Evolutionary conservation across 2,888 invertebrate genomes (phyloP), one percentile per base, ranked within the genome.

Genomic region (Cerastis rubricosa): DNA sequence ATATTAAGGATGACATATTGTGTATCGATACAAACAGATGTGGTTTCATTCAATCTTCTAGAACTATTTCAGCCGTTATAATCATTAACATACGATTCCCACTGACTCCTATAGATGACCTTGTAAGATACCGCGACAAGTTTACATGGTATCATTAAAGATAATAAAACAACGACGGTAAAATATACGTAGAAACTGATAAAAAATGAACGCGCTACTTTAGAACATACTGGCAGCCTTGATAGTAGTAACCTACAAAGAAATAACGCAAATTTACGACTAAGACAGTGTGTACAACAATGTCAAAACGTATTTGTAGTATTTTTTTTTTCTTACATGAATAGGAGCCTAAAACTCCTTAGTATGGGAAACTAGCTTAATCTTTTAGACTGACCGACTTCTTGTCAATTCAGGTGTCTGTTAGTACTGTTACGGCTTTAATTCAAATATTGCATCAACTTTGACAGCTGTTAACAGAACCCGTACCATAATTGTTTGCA

Each of bases 111-210:
- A 22, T n/a, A 5, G 0, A n/a, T 19, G 57, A 70, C 69, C 69
- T 17, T 77, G 65, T 59, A 9, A 51, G n/a, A 57, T 57, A 81
- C 43, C 29, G 54, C 63, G 12, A 4, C n/a, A 1, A 22, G 69
- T 79, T 72, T 68, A 85, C 59, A 61, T 22, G 12, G 12, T 63
- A 66, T 71, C 65, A 72, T 76, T 45, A 68, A 0, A 51, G 77
- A 72, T 74, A 76, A 71, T 54, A 65, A 35, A 63, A 68, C 29
- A 25, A 49, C 8, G 35, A 51, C 61, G 63, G 43, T 67, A 64
- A 83, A 61, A 76, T 81, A 29, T 59, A 82, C 74, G n/a, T 57
- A 61, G 17, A 11, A 68, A 73, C 67, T n/a, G 86, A 86, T 83
- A 77, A 83, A 67, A 73, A 71, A 47, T 3, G 1, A 57, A 49